A percentile compares a stretch with the other conserved stretches of the same genome.
Conservation (phyloP, 2,113 vertebrate genomes). For the Catharus minimus region DNA sequence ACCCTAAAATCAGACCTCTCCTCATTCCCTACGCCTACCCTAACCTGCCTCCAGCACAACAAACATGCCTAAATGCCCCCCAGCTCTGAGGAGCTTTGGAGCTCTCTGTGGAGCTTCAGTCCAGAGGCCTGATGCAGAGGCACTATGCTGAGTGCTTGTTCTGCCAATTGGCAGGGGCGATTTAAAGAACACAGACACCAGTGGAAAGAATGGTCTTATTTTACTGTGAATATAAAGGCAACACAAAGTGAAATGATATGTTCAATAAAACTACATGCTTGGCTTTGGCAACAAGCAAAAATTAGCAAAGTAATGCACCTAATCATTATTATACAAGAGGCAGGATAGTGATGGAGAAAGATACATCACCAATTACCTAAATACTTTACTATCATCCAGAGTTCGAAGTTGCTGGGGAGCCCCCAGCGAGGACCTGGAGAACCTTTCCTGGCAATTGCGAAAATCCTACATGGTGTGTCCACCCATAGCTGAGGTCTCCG, state of each 20-base stretch:
- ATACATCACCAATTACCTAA: not conserved
- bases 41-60: not conserved
- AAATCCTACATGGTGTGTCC: accelerated
- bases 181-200: not conserved
- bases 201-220: not conserved
- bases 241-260: not conserved
- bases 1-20: not conserved
- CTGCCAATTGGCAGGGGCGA: not conserved
- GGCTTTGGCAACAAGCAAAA: not conserved
- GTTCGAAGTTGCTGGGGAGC: not conserved
- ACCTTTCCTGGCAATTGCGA: accelerated
- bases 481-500: not conserved
- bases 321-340: not conserved
- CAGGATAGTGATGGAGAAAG: not conserved
- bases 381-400: not conserved
- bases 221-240: not conserved
- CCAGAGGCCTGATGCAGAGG: not conserved
- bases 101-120: not conserved
- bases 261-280: not conserved
- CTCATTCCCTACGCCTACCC: not conserved
- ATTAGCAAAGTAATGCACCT: not conserved
- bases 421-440: not conserved
- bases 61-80: not conserved
- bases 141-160: not conserved
- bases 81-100: not conserved